A percentile compares a stretch with the other conserved stretches of the same genome.
These are phyloP conservation scores for Nannoperca australis DNA, from an alignment of 2,797 vertebrate species.

Conservation along the genomic window DNA sequence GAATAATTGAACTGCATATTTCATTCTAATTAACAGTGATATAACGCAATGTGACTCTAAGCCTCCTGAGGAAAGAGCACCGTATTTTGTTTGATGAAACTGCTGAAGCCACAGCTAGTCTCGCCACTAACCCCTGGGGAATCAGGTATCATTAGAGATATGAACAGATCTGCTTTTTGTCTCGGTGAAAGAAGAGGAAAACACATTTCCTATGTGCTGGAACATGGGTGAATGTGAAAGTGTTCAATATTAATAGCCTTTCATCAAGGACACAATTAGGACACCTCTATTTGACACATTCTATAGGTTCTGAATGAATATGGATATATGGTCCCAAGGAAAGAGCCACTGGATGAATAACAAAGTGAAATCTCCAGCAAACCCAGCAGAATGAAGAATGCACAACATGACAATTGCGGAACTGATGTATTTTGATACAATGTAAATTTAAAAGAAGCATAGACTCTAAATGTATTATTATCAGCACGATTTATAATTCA, in stretches of 20 bases:
- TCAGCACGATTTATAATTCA: slow-evolving; percentile 77
- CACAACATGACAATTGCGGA: slow-evolving; percentile 73
- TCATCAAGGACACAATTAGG: slow-evolving; percentile 91
- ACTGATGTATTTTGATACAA: slow-evolving; percentile 75
- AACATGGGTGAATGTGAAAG: slow-evolving; percentile 78
- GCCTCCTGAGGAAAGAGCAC: slow-evolving; percentile 85
- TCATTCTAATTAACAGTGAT: slow-evolving; percentile 90
- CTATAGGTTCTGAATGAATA: slow-evolving; percentile 85
- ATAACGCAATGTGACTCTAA: slow-evolving; percentile 85
- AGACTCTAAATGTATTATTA: slow-evolving; percentile 74
- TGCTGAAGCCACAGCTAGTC: slow-evolving; percentile 83
- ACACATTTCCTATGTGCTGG: slow-evolving; percentile 71
- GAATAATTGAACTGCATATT: slow-evolving; percentile 88
- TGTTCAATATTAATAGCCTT: slow-evolving; percentile 90
- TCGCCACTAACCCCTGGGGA: slow-evolving; percentile 81
- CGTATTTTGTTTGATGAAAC: slow-evolving; percentile 89
- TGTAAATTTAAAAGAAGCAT: slow-evolving; percentile 75
- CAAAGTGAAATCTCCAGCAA: slow-evolving; percentile 76
- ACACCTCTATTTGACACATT: slow-evolving; percentile 88
- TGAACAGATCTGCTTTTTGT: slow-evolving; percentile 86
- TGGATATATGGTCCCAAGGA: slow-evolving; percentile 83
- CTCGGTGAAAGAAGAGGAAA: slow-evolving; percentile 65
- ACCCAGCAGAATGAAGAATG: slow-evolving; percentile 62
- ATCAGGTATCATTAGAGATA: slow-evolving; percentile 91
- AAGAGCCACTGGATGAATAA: slow-evolving; percentile 80